Percentiles rank a stretch among this genome's conserved stretches.
phyloP scores from a whole-genome alignment of 1,140 invertebrate species.

The Trissolcus basalis region DNA sequence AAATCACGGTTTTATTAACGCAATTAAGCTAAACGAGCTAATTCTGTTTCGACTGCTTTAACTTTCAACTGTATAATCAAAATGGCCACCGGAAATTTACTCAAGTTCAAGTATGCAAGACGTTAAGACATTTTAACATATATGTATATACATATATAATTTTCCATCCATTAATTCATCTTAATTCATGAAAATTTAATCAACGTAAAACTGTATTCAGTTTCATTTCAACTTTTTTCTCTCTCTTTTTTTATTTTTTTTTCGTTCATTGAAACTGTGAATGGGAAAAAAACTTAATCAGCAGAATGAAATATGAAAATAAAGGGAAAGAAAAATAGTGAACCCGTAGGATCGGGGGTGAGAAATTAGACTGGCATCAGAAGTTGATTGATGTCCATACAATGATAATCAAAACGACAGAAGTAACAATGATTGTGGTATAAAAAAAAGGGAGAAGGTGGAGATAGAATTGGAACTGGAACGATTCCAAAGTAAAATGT shows the following conservation, averaged over 20 bases:
- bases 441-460: constrained; percentile 10
- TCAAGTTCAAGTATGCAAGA: constrained; percentile 33
- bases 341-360: too few relatives aligned
- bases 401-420: constrained; percentile 24
- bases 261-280: too few relatives aligned
- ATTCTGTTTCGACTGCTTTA: constrained; percentile 30
- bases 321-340: too few relatives aligned
- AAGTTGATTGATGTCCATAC: constrained; percentile 3
- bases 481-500: constrained; percentile 46
- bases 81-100: constrained; percentile 28
- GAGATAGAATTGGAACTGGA: constrained; percentile 35
- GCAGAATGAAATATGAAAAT: too few relatives aligned
- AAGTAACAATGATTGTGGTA: constrained; percentile 13
- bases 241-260: too few relatives aligned
- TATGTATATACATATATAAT: too few relatives aligned
- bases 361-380: constrained; percentile 8
- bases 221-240: too few relatives aligned
- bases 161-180: too few relatives aligned
- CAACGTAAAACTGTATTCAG: too few relatives aligned
- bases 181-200: too few relatives aligned
- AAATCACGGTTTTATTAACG: constrained; percentile 36
- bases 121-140: too few relatives aligned
- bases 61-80: constrained; percentile 5
- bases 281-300: too few relatives aligned
- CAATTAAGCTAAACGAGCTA: constrained; percentile 37